phyloP scores from a whole-genome alignment of 2,113 vertebrate species.

The Notarius quadriscutis region DNA sequence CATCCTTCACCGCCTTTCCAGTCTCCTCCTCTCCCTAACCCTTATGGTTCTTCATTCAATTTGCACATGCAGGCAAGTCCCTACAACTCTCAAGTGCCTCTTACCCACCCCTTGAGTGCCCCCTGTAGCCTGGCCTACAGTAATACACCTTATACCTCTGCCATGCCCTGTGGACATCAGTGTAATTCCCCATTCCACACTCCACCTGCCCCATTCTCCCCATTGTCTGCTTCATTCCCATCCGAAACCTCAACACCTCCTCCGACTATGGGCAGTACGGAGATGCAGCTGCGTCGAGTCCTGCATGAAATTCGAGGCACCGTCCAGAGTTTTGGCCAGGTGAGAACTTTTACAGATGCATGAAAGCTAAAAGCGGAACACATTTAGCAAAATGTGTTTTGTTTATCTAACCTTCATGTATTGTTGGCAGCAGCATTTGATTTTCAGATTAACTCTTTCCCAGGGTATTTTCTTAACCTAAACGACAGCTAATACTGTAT shows the following conservation, averaged over 20 bases:
- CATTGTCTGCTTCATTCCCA: not conserved
- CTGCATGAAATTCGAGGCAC: slow-evolving; percentile 90
- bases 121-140: slow-evolving; percentile 34
- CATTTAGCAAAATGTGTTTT: not conserved
- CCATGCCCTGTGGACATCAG: slow-evolving; percentile 16
- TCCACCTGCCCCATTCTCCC: not conserved
- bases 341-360: slow-evolving; percentile 56
- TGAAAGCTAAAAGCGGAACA: not conserved
- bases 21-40: slow-evolving; percentile 12
- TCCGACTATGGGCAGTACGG: slow-evolving; percentile 73
- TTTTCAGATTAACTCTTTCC: not conserved
- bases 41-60: not conserved
- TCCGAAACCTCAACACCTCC: not conserved
- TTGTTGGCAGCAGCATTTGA: not conserved
- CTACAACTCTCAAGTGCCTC: slow-evolving; percentile 11
- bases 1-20: not conserved
- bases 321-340: slow-evolving; percentile 88
- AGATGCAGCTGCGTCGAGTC: slow-evolving; percentile 92
- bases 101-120: slow-evolving; percentile 22
- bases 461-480: not conserved
- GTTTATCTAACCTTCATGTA: not conserved
- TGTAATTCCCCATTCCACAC: slow-evolving; percentile 21
- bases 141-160: slow-evolving; percentile 4
- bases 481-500: not conserved
- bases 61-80: slow-evolving; percentile 20